A percentile compares a stretch with the other conserved stretches of the same genome.
These are phyloP conservation scores for Schizopygopsis pylzovi DNA, from an alignment of 2,797 vertebrate genomes.

Conservation along the genomic window DNA sequence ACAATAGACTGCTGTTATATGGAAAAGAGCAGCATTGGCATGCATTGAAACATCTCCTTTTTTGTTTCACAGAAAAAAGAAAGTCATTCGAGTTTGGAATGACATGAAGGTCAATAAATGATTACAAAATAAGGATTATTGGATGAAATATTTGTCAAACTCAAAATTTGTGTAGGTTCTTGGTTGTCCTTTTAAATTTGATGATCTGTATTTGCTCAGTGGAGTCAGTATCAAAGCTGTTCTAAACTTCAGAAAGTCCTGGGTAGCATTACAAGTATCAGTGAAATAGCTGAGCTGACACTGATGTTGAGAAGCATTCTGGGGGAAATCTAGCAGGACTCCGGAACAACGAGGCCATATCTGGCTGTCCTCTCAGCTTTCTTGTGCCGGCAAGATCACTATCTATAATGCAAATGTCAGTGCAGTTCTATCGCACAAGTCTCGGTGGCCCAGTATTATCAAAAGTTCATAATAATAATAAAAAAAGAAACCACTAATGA, in stretches of 20 bases:
- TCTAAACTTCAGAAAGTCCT: conserved; percentile 29
- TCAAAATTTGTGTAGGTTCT: background rate
- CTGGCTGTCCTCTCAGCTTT: conserved; percentile 23
- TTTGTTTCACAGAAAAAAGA: background rate
- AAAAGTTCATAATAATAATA: background rate
- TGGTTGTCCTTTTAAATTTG: conserved; percentile 2
- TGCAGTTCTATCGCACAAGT: background rate
- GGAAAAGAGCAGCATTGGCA: background rate
- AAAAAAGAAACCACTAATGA: background rate
- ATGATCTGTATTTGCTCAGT: conserved; percentile 11
- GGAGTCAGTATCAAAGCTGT: conserved; percentile 14
- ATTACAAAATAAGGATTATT: too few species aligned
- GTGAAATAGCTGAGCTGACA: conserved; percentile 26
- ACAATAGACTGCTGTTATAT: background rate
- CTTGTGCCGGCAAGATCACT: conserved; percentile 23
- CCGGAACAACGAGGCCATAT: conserved; percentile 5
- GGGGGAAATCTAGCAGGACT: conserved; percentile 14
- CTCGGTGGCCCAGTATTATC: background rate
- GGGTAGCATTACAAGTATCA: conserved; percentile 43
- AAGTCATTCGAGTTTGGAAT: too few species aligned
- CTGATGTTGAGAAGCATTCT: conserved; percentile 27
- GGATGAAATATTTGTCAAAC: background rate
- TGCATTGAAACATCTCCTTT: background rate
- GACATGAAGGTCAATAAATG: background rate
- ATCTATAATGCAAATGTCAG: conserved; percentile 26